Evolutionary conservation across 2,888 invertebrate genomes (phyloP).

Genomic region (Lacanobia wlatinum): DNA sequence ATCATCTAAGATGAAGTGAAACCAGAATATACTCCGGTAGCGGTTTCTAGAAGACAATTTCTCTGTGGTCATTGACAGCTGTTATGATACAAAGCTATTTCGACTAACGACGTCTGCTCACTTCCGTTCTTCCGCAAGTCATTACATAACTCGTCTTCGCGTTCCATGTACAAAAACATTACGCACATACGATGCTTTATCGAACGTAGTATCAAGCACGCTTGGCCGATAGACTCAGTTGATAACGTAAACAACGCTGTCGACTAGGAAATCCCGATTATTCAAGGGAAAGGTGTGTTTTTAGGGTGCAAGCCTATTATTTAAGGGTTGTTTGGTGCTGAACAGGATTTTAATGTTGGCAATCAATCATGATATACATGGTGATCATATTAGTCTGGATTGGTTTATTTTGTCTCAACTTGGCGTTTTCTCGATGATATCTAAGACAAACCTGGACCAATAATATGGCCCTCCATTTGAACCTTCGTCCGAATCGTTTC

Average conservation of each 20-base stretch:
- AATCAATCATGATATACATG: too few species aligned
- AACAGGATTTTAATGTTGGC: background rate
- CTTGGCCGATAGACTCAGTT: conserved; percentile 54
- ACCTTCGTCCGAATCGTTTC: background rate
- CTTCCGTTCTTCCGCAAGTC: conserved; percentile 48
- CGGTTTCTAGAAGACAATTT: conserved; percentile 13
- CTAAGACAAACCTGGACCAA: background rate
- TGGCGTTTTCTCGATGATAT: background rate
- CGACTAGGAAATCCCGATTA: conserved; percentile 47
- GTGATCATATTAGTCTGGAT: background rate
- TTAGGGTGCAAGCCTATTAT: background rate
- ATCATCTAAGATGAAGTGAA: too few species aligned
- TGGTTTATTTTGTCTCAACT: background rate
- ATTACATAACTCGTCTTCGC: conserved; percentile 47
- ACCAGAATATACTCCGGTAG: background rate
- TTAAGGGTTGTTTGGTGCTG: background rate
- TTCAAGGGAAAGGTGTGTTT: conserved; percentile 24
- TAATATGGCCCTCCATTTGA: background rate
- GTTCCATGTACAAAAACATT: conserved; percentile 52
- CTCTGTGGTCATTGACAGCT: conserved; percentile 33
- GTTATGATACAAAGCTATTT: conserved; percentile 42
- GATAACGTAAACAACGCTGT: conserved; percentile 53
- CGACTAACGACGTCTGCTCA: conserved; percentile 28
- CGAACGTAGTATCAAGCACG: conserved; percentile 60
- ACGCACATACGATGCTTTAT: conserved; percentile 43